Evolutionary conservation across 2,113 vertebrate species (phyloP).

Genomic region (Hemichromis elongatus): DNA sequence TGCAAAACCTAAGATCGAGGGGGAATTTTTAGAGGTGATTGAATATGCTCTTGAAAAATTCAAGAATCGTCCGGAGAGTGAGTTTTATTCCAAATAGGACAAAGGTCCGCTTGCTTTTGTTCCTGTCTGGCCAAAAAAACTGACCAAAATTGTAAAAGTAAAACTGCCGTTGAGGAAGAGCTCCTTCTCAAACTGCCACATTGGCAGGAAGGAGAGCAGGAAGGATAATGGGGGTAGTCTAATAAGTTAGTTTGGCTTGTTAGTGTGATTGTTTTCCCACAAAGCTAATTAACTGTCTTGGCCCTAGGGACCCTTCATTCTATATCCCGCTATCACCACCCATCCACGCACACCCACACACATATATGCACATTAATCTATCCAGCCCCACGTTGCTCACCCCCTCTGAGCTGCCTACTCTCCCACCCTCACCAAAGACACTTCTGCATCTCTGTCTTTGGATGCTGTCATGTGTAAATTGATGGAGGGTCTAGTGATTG

Average conservation of each 20-base stretch:
- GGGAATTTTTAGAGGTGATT: slow-evolving; percentile 21
- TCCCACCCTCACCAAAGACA: slow-evolving; percentile 31
- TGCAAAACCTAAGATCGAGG: slow-evolving; percentile 35
- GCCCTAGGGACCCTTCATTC: slow-evolving; percentile 63
- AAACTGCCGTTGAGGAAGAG: neutral
- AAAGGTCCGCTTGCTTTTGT: neutral
- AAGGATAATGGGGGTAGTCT: slow-evolving; percentile 54
- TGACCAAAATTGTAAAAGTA: slow-evolving; percentile 25
- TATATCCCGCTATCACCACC: slow-evolving; percentile 48
- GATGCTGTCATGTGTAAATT: slow-evolving; percentile 75
- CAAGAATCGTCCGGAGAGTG: neutral
- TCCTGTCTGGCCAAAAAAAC: neutral
- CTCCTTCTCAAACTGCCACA: slow-evolving; percentile 46
- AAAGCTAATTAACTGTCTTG: slow-evolving; percentile 73
- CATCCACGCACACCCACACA: slow-evolving; percentile 33
- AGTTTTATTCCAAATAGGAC: neutral
- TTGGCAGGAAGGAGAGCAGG: slow-evolving; percentile 19
- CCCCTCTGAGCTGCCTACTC: slow-evolving; percentile 7
- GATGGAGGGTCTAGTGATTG: slow-evolving; percentile 71
- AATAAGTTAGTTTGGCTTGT: slow-evolving; percentile 75
- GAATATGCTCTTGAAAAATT: slow-evolving; percentile 6
- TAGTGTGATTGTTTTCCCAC: slow-evolving; percentile 75
- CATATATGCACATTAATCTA: slow-evolving; percentile 20
- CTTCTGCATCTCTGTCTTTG: slow-evolving; percentile 63
- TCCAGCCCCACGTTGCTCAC: slow-evolving; percentile 22